phyloP scores from a whole-genome alignment of 2,797 vertebrate species.

The Lutjanus argentimaculatus region DNA sequence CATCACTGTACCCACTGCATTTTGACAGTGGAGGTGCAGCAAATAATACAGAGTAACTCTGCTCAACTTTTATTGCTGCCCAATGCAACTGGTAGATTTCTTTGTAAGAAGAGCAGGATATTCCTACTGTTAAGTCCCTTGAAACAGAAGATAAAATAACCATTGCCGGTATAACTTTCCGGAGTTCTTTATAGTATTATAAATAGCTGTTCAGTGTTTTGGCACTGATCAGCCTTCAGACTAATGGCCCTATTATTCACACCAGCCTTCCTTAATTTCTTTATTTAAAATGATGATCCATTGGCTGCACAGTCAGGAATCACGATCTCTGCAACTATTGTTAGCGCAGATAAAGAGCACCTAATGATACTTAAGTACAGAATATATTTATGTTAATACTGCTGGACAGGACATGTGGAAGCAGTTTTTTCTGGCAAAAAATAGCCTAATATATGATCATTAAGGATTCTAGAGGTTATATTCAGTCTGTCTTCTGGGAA shows the following conservation, averaged over 20 bases:
- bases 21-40: too few species aligned
- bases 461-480: conserved; percentile 54
- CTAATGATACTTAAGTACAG: conserved; percentile 26
- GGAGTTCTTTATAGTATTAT: too few species aligned
- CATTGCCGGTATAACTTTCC: neutral
- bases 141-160: neutral
- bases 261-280: neutral
- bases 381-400: conserved; percentile 34
- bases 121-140: neutral
- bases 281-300: conserved; percentile 1
- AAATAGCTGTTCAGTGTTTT: neutral
- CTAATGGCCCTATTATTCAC: neutral
- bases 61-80: too few species aligned
- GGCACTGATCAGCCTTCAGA: neutral
- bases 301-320: neutral
- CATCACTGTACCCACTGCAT: too few species aligned
- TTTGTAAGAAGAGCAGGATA: neutral
- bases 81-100: neutral
- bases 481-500: conserved; percentile 44
- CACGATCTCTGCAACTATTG: neutral
- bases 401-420: conserved; percentile 20
- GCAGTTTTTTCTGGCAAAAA: conserved; percentile 34
- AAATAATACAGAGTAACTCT: too few species aligned
- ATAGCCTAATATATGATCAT: conserved; percentile 58
- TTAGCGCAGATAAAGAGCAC: conserved; percentile 25